A percentile compares a stretch with the other conserved stretches of the same genome.
Evolutionary conservation across 2,797 vertebrate genomes (phyloP).

Genomic region (Cynodonichthys magdalenae): DNA sequence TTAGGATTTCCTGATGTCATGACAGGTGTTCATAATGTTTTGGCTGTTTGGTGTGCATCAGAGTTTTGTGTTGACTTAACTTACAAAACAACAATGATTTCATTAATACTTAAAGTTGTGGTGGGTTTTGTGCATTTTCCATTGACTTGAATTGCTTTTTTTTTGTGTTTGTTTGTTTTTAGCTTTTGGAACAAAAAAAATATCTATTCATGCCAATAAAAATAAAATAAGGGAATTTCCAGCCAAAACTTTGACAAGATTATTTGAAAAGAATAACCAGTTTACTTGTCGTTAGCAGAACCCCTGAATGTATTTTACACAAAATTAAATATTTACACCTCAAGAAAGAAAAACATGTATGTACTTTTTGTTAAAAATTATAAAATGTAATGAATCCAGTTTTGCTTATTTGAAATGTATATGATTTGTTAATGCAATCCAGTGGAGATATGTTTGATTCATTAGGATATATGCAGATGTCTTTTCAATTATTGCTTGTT

Average conservation of each 20-base stretch:
- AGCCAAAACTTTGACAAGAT: neutral
- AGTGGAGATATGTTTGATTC: no score
- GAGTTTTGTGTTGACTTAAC: neutral
- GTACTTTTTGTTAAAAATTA: no score
- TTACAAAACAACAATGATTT: neutral
- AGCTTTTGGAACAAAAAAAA: neutral
- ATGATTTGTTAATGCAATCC: neutral
- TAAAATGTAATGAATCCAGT: constrained; percentile 24
- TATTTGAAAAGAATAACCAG: neutral
- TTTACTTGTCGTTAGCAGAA: neutral
- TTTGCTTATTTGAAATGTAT: constrained; percentile 13
- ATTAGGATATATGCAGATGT: no score
- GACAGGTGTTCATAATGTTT: neutral
- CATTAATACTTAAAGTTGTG: neutral
- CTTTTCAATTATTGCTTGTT: no score
- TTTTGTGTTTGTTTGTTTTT: neutral
- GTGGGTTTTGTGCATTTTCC: neutral
- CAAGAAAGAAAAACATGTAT: neutral
- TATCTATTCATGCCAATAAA: neutral
- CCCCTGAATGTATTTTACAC: neutral
- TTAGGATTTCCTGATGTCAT: constrained; percentile 7
- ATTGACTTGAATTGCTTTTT: no score
- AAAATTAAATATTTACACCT: neutral
- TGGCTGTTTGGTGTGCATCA: neutral
- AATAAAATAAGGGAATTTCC: neutral